These are phyloP conservation scores for Corythaeola cristata DNA, from an alignment of 2,113 vertebrate species.

Conservation along the genomic window DNA sequence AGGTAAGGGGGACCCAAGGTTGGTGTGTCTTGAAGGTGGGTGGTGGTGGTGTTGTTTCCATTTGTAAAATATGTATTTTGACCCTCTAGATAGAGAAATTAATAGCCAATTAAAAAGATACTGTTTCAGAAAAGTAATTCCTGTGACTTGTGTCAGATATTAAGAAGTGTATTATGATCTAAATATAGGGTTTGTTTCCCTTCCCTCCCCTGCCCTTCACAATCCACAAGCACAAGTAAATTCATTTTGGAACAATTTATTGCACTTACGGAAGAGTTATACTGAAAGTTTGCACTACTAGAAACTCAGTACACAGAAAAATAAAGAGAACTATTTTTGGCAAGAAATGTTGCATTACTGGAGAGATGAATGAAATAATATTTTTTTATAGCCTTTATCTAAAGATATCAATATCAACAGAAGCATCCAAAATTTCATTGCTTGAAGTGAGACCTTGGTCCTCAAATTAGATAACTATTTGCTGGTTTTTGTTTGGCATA, in stretches of 20 bases:
- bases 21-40: background rate
- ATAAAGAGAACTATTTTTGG: background rate
- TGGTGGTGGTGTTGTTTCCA: background rate
- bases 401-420: background rate
- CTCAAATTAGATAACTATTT: background rate
- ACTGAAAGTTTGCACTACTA: background rate
- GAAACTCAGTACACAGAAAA: background rate
- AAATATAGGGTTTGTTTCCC: background rate
- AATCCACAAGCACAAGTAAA: background rate
- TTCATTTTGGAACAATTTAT: background rate
- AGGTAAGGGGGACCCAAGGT: background rate
- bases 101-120: background rate
- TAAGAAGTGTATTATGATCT: background rate
- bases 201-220: background rate
- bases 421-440: background rate
- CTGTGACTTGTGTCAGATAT: background rate
- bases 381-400: background rate
- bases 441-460: background rate
- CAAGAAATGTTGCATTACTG: background rate
- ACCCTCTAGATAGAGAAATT: background rate
- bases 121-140: background rate
- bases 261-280: background rate
- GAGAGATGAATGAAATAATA: background rate
- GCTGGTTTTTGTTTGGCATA: background rate
- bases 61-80: background rate